Evolutionary conservation across 1,140 invertebrate species (phyloP).

Genomic region (Rhopalosiphum maidis): DNA sequence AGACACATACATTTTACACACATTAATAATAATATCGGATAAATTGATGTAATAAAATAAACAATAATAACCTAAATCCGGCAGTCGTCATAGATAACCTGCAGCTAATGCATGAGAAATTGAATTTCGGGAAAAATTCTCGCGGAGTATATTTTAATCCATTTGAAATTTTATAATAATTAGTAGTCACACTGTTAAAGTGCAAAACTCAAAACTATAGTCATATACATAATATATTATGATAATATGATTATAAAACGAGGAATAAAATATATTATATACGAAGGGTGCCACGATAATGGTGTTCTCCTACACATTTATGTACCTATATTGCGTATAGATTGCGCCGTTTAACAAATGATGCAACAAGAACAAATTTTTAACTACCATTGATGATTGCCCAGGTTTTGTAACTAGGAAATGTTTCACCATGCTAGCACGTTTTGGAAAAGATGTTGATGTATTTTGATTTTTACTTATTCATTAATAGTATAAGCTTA

Average conservation of each 20-base stretch:
- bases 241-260: not conserved
- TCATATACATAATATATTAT: not conserved
- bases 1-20: too few relatives aligned
- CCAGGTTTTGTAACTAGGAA: not conserved
- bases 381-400: not conserved
- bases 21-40: not conserved
- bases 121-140: not conserved
- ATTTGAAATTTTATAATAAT: not conserved
- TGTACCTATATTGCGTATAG: not conserved
- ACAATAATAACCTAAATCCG: not conserved
- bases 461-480: not conserved
- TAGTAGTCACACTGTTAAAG: not conserved
- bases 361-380: not conserved
- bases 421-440: not conserved
- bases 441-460: not conserved
- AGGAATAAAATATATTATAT: not conserved
- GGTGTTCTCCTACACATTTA: not conserved
- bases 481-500: not conserved
- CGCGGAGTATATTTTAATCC: not conserved
- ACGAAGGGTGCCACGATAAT: not conserved
- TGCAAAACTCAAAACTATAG: too few relatives aligned
- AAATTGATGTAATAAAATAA: not conserved
- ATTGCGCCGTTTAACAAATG: not conserved
- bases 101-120: too few relatives aligned
- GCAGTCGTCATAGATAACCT: not conserved